Percentiles rank a stretch among this genome's conserved stretches.
These are phyloP conservation scores for Cepaea nemoralis DNA, from an alignment of 1,140 invertebrate genomes.

Conservation along the genomic window DNA sequence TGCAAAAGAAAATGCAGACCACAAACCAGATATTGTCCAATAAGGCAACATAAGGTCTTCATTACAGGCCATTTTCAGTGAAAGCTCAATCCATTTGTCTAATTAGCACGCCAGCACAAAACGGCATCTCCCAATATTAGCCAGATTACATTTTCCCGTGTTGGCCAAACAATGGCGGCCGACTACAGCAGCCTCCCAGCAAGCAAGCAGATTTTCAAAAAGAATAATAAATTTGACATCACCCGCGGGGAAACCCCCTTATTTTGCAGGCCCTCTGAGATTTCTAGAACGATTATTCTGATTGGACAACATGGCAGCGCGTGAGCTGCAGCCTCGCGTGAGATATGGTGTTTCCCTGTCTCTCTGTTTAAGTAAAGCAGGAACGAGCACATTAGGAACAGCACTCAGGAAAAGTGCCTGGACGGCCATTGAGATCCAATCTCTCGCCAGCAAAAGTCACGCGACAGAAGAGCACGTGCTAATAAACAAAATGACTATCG, in stretches of 20 bases:
- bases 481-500: conserved; percentile 6
- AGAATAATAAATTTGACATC: conserved; percentile 20
- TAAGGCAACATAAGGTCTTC: background rate
- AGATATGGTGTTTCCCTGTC: background rate
- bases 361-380: background rate
- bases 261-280: conserved; percentile 15
- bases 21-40: background rate
- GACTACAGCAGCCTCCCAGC: background rate
- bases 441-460: background rate
- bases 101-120: conserved; percentile 4
- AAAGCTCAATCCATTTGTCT: background rate
- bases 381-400: background rate
- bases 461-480: conserved; percentile 2
- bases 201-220: background rate
- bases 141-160: background rate
- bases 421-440: conserved; percentile 7
- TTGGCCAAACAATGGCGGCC: background rate
- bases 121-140: background rate
- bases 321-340: conserved; percentile 1
- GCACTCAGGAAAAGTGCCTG: conserved; percentile 12
- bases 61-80: background rate
- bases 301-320: background rate
- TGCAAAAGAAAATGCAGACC: no score
- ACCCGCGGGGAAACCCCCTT: background rate
- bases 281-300: conserved; percentile 16